phyloP scores from a whole-genome alignment of 2,113 vertebrate species.

The Gymnogyps californianus region DNA sequence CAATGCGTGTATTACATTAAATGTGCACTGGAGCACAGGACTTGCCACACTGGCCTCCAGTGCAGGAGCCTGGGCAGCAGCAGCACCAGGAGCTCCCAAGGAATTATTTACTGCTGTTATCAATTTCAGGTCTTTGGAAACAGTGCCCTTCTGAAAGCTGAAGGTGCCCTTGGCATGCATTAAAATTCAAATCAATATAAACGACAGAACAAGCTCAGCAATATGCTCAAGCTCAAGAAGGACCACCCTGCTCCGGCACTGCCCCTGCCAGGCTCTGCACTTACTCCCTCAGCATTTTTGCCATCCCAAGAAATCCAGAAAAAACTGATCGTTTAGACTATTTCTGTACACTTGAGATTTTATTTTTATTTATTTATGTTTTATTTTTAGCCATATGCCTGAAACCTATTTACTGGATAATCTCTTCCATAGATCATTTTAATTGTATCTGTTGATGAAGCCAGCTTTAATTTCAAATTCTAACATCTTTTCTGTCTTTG shows the following conservation, averaged over 20 bases:
- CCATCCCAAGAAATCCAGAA: neutral
- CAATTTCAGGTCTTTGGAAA: neutral
- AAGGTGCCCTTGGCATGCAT: slow-evolving; percentile 26
- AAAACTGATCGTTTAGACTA: neutral
- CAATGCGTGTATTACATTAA: neutral
- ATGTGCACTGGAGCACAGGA: neutral
- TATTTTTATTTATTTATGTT: neutral
- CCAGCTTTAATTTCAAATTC: neutral
- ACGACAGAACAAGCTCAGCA: neutral
- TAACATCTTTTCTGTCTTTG: neutral
- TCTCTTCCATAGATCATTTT: neutral
- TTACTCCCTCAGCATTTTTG: neutral
- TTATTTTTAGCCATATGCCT: neutral
- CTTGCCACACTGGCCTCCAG: neutral
- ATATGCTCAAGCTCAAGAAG: neutral
- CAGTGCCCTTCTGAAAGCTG: neutral
- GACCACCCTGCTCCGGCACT: neutral
- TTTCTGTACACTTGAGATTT: neutral
- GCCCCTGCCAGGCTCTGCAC: neutral
- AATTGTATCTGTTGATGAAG: neutral
- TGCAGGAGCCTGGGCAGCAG: neutral
- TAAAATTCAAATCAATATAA: neutral
- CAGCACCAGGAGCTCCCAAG: neutral
- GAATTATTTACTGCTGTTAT: neutral
- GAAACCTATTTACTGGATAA: neutral